phyloP scores from a whole-genome alignment of 2,797 vertebrate species.

The Silurus lanzhouensis region DNA sequence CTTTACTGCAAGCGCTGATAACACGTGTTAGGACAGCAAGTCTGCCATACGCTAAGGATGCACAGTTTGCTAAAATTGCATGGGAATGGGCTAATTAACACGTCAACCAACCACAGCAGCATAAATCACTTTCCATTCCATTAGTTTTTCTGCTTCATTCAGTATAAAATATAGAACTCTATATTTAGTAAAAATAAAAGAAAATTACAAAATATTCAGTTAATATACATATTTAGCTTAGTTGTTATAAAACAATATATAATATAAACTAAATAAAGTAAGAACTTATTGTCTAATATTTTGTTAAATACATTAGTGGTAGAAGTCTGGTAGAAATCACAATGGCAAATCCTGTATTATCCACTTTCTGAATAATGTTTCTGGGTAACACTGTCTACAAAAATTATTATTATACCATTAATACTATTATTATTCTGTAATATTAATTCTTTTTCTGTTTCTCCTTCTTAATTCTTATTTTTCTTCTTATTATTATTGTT shows the following conservation, averaged over 20 bases:
- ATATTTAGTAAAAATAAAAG: too few relatives aligned
- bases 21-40: constrained; percentile 7
- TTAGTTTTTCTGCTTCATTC: not conserved
- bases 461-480: not conserved
- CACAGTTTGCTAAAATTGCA: not conserved
- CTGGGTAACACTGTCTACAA: not conserved
- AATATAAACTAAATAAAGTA: too few relatives aligned
- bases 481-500: not conserved
- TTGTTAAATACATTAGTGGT: not conserved
- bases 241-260: too few relatives aligned
- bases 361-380: not conserved
- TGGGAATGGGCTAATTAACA: constrained; percentile 8
- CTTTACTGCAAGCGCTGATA: constrained; percentile 25
- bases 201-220: too few relatives aligned
- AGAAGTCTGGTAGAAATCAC: not conserved
- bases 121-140: not conserved
- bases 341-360: not conserved
- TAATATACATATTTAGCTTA: too few relatives aligned
- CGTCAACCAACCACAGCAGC: not conserved
- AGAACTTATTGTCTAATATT: too few relatives aligned
- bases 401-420: not conserved
- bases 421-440: too few relatives aligned
- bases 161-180: not conserved
- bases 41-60: not conserved
- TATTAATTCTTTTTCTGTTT: too few relatives aligned